Conservation (phyloP, 2,113 vertebrate species). For the Sardina pilchardus region DNA sequence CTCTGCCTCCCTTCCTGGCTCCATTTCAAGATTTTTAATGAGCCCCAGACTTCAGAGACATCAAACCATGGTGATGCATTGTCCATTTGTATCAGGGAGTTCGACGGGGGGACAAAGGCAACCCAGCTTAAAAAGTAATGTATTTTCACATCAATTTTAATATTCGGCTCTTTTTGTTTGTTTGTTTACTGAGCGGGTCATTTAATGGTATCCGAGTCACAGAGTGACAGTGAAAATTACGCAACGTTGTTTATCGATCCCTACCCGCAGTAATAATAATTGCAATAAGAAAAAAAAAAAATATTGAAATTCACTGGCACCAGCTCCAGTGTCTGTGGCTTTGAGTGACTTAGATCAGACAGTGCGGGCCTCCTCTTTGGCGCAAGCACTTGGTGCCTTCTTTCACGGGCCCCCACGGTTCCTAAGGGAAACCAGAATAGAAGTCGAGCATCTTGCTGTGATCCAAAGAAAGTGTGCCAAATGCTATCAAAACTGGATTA, state of each 20-base stretch:
- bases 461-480: slow-evolving; percentile 81
- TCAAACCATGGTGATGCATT: slow-evolving; percentile 73
- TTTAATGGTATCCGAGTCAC: slow-evolving; percentile 59
- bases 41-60: slow-evolving; percentile 76
- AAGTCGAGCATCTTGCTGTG: slow-evolving; percentile 78
- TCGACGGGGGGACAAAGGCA: slow-evolving; percentile 62
- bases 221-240: slow-evolving; percentile 59
- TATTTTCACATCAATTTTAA: slow-evolving; percentile 69
- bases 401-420: slow-evolving; percentile 73
- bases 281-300: slow-evolving; percentile 2
- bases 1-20: slow-evolving; percentile 73
- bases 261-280: slow-evolving; percentile 16
- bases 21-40: slow-evolving; percentile 79
- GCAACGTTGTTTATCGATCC: slow-evolving; percentile 55
- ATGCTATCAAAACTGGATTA: slow-evolving; percentile 83
- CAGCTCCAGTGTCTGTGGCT: slow-evolving; percentile 44
- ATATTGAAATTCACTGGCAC: slow-evolving; percentile 33
- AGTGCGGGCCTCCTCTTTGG: slow-evolving; percentile 56
- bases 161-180: slow-evolving; percentile 61
- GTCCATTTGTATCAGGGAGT: slow-evolving; percentile 71
- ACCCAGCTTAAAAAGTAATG: slow-evolving; percentile 50
- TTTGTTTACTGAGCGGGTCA: slow-evolving; percentile 48
- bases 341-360: slow-evolving; percentile 58
- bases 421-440: slow-evolving; percentile 77
- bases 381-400: slow-evolving; percentile 67